Percentiles rank a stretch among this genome's conserved stretches.
Evolutionary conservation across 2,888 invertebrate species (phyloP).

Genomic region (Lysandra coridon): DNA sequence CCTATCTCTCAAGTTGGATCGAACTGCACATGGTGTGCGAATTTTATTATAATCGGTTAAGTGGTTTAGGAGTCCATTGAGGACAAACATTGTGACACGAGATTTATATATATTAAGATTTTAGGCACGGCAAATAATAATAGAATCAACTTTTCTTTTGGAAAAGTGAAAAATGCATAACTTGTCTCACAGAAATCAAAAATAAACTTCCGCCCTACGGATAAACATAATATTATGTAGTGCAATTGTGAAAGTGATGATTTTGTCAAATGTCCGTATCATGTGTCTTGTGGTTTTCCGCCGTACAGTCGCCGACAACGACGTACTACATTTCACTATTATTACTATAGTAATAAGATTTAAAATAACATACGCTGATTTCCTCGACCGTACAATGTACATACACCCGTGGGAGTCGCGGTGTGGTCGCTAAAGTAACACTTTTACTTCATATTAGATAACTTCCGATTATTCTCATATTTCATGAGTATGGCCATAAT

Average conservation of each 20-base stretch:
- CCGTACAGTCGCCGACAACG: not conserved
- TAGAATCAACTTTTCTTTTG: too few species aligned
- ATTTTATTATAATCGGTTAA: too few species aligned
- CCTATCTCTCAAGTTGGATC: too few species aligned
- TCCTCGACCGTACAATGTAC: not conserved
- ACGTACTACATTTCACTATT: not conserved
- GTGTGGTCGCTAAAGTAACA: not conserved
- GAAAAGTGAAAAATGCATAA: too few species aligned
- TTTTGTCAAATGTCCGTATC: conserved; percentile 12
- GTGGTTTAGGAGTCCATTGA: too few species aligned
- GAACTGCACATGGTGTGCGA: too few species aligned
- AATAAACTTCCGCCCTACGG: too few species aligned
- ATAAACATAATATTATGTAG: not conserved
- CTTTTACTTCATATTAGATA: conserved; percentile 20
- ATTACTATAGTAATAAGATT: not conserved
- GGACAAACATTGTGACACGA: too few species aligned
- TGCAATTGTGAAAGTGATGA: conserved; percentile 5
- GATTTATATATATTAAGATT: too few species aligned
- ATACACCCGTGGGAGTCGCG: not conserved
- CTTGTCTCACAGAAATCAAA: too few species aligned
- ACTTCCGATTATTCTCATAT: conserved; percentile 3
- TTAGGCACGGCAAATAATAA: too few species aligned
- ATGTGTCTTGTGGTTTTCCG: conserved; percentile 20
- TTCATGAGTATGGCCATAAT: not conserved
- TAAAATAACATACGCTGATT: not conserved